Base-by-base conservation (phyloP, 2,113 vertebrate species). In the Fulica atra region DNA sequence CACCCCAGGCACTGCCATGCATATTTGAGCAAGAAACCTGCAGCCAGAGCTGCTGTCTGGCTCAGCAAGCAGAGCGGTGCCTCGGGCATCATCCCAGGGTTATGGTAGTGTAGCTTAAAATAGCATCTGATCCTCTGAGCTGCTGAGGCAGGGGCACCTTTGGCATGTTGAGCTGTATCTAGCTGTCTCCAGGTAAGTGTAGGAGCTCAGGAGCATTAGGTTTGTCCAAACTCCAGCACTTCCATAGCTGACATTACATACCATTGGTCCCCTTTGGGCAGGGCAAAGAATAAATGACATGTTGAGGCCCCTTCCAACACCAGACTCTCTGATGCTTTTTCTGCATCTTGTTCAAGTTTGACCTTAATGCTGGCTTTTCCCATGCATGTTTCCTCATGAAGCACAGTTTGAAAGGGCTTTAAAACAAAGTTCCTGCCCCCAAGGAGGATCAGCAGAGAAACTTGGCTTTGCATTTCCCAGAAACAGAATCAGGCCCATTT, bases 321-420 rank as follows among this genome's bases (percentile, higher is more conserved):
- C n/a, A 92, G 24, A 8, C 12, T 80, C 35, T 78, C n/a, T 78
- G 36, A 54, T 21, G n/a, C 36, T 89, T 73, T 54, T 25, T 23
- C 74, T 92, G 53, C n/a, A 23, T 54, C 42, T 78, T 61, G 6
- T 53, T 80, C 21, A 59, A 71, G 11, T 46, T 42, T 80, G 21
- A 66, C 38, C 26, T 60, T 15, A 53, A 26, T 23, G 31, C 44
- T 68, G 33, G 1, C 19, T 91, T 91, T 86, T 23, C 29, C 10
- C 0, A 6, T 48, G 20, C 4, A 8, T 9, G 31, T 70, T 81
- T 66, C 16, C 38, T 23, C 0, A 0, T 8, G 20, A 64, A 18
- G 38, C 2, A 3, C 17, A 70, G 59, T 16, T 56, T 80, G 36
- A 92, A 50, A 93, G 10, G 42, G 18, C 46, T 81, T 66, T 33